These are phyloP conservation scores for Lophotis ruficrista DNA, from an alignment of 2,113 vertebrate genomes.

Conservation along the genomic window DNA sequence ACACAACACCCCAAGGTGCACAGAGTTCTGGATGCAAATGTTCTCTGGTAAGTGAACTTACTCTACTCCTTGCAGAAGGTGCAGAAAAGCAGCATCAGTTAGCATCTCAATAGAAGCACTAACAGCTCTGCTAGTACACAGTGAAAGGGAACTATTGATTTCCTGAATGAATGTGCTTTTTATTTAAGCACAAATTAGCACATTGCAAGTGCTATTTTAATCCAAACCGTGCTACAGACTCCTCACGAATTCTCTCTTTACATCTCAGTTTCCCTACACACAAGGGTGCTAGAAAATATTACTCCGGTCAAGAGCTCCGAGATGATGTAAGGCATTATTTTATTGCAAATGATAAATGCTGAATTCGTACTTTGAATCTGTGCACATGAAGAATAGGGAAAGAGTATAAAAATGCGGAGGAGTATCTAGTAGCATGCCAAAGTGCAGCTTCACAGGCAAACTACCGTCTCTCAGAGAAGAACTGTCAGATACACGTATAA, in stretches of 20 bases:
- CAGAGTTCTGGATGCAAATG: background rate
- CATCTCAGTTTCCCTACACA: background rate
- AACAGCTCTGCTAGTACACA: background rate
- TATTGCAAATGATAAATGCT: background rate
- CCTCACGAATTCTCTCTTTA: background rate
- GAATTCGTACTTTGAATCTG: background rate
- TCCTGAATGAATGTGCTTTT: background rate
- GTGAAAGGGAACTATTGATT: background rate
- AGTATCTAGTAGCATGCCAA: background rate
- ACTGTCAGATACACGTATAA: constrained; percentile 7
- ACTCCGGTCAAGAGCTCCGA: background rate
- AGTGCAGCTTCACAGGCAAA: constrained; percentile 30
- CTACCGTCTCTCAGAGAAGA: constrained; percentile 12
- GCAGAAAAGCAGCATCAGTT: background rate
- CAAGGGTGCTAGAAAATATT: background rate
- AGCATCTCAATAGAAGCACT: rapidly evolving
- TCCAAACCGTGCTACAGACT: background rate
- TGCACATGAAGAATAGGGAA: background rate
- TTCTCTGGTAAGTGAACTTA: rapidly evolving
- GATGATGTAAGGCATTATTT: background rate
- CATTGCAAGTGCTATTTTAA: background rate
- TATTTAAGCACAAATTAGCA: background rate
- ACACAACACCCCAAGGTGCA: background rate
- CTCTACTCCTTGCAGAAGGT: background rate
- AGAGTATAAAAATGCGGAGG: background rate